Evolutionary conservation across 2,888 invertebrate species (phyloP), one percentile per base, ranked within the genome.

Genomic region (Atrina japonica): DNA sequence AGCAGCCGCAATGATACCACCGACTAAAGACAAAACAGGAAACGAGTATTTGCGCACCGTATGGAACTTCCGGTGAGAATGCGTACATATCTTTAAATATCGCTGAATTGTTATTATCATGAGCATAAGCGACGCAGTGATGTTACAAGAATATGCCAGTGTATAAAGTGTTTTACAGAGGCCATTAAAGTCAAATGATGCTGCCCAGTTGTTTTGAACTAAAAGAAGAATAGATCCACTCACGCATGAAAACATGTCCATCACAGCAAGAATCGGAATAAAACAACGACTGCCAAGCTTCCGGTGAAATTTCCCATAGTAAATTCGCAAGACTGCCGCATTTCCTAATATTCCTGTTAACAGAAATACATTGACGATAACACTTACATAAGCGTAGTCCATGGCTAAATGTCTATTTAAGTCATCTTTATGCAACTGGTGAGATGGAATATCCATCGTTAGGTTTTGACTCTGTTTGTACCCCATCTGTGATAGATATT

Each of bases 21-120:
- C 40, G 21, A 18, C 41, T 40, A 35, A 23, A 35, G 56, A n/a
- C 16, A 21, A 7, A 7, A 56, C 23, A 14, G 56, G 56, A 1
- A 40, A 56, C 6, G 6, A 35, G 16, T 56, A 40, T 14, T 40
- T 40, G 18, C 14, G 21, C 7, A 27, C 14, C 16, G 40, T 3
- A 3, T 35, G 30, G 23, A 56, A 56, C 40, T 56, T 35, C 40
- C 21, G 23, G 18, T 56, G 23, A 40, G 40, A 56, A 30, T 35
- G 56, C 1, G 56, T 56, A 35, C 56, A 56, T 5, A 56, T 40
- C 40, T 56, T 56, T 21, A 35, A 16, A 40, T 56, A 23, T 21
- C 56, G 56, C 16, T 56, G 40, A 3, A 56, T 21, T 11, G 56
- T 40, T 11, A 56, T 56, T 7, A 56, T 56, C 9, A 35, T 40